phyloP scores from a whole-genome alignment of 2,113 vertebrate species.

The Herpetotheres cachinnans region DNA sequence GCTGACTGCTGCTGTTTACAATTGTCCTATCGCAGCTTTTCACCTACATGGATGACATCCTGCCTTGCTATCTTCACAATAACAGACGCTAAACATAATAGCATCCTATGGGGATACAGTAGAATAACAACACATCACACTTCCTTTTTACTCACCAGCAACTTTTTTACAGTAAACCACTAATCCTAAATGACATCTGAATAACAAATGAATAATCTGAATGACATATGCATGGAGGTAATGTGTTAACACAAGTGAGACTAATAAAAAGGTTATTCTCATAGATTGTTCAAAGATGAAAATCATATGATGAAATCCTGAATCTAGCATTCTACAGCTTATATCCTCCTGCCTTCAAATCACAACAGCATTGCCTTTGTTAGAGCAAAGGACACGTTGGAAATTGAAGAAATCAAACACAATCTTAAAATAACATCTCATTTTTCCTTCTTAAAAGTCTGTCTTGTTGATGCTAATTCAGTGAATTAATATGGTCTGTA shows the following conservation, averaged over 20 bases:
- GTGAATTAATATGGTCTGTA: not conserved
- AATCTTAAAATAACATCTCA: not conserved
- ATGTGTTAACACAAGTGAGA: not conserved
- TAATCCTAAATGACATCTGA: not conserved
- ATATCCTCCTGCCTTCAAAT: not conserved
- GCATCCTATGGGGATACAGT: not conserved
- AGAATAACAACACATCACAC: slow-evolving; percentile 4
- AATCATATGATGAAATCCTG: not conserved
- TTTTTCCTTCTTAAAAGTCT: not conserved
- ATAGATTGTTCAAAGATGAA: not conserved
- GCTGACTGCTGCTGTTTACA: not conserved
- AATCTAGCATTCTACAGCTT: not conserved
- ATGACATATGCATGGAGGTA: not conserved
- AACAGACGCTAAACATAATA: slow-evolving; percentile 53
- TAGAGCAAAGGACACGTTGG: not conserved
- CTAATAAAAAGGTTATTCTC: not conserved
- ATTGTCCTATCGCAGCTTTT: not conserved
- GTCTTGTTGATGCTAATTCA: not conserved
- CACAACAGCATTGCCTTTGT: not conserved
- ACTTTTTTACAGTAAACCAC: not conserved
- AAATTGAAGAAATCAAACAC: not conserved
- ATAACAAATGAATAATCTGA: not conserved
- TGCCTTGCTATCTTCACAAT: slow-evolving; percentile 49
- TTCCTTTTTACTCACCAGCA: slow-evolving; percentile 45
- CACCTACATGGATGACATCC: slow-evolving; percentile 30